Evolutionary conservation across 2,113 vertebrate genomes (phyloP), one percentile per base, ranked within the genome.

Genomic region (Aleadryas rufinucha): DNA sequence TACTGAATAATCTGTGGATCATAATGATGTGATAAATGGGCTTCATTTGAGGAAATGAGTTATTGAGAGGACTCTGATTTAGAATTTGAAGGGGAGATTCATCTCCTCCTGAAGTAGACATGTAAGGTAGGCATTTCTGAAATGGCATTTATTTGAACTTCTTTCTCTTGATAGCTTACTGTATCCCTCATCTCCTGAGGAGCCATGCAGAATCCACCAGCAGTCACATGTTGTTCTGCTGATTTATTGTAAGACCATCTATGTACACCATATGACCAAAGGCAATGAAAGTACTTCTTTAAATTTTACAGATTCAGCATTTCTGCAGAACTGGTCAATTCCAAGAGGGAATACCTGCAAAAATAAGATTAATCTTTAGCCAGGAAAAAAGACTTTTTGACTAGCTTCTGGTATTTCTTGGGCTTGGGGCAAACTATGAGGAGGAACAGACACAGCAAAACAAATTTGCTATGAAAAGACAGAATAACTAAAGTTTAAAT

Each of bases 281-380:
- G 59, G 24, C 24, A 75, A 27, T 63, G 16, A 71, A 85, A 86
- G 24, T 15, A 66, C 60, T 81, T 85, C 19, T 80, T 90, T 77
- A 31, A 16, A 21, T 86, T 88, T 88, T 86, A 52, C 15, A 63
- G 27, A 70, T 69, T 52, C 27, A 65, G 14, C 15, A 30, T 74
- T 90, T 84, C 75, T 94, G 33, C 59, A 70, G 52, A 93, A 50
- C 12, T 33, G 13, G 33, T 95, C 61, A 54, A 35, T 89, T 97
- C 57, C 54, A 85, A 56, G 47, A 19, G 16, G 52, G 60, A 87
- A 92, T 92, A 56, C 53, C 66, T 89, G 28, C 50, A 89, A 70
- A 80, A 69, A 23, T 45, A 64, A 75, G 49, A 70, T n/a, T 54
- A 47, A 49, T 83, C 47, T 84, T 83, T 37, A 78, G 12, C 30